A percentile compares a stretch with the other conserved stretches of the same genome.
phyloP scores from a whole-genome alignment of 2,797 vertebrate genomes.

The Protosalanx chinensis region DNA sequence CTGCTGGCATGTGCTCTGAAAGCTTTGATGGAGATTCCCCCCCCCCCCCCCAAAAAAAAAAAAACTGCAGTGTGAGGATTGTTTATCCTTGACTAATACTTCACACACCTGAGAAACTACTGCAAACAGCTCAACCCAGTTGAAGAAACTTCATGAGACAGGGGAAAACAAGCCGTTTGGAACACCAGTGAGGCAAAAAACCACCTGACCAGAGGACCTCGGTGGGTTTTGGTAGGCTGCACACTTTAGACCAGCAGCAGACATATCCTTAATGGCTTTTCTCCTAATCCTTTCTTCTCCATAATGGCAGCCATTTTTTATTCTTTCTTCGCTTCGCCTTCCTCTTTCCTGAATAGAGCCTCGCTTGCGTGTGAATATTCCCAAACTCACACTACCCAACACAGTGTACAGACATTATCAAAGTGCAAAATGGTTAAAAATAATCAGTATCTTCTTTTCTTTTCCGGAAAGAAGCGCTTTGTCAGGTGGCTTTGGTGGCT shows the following conservation, averaged over 20 bases:
- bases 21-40: too few species aligned
- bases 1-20: too few species aligned
- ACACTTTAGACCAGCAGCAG: slow-evolving; percentile 66
- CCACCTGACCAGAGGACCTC: slow-evolving; percentile 58
- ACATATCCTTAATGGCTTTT: slow-evolving; percentile 32
- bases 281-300: slow-evolving; percentile 60
- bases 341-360: slow-evolving; percentile 52
- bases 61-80: background rate
- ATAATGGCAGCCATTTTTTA: slow-evolving; percentile 51
- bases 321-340: slow-evolving; percentile 18
- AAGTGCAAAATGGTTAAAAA: background rate
- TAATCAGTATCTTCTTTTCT: slow-evolving; percentile 22
- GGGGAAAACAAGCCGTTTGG: slow-evolving; percentile 44
- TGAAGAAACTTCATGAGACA: slow-evolving; percentile 12
- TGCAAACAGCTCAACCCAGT: slow-evolving; percentile 7
- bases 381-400: too few species aligned
- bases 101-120: background rate
- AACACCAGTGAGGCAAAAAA: slow-evolving; percentile 49
- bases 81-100: background rate
- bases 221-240: slow-evolving; percentile 56
- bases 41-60: background rate
- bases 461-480: slow-evolving; percentile 43
- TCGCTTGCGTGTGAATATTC: slow-evolving; percentile 30
- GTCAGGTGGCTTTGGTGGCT: slow-evolving; percentile 59
- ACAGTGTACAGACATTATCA: background rate